These are phyloP conservation scores for Drosophila virilis DNA, from an alignment of 1,140 invertebrate genomes.

Conservation along the genomic window DNA sequence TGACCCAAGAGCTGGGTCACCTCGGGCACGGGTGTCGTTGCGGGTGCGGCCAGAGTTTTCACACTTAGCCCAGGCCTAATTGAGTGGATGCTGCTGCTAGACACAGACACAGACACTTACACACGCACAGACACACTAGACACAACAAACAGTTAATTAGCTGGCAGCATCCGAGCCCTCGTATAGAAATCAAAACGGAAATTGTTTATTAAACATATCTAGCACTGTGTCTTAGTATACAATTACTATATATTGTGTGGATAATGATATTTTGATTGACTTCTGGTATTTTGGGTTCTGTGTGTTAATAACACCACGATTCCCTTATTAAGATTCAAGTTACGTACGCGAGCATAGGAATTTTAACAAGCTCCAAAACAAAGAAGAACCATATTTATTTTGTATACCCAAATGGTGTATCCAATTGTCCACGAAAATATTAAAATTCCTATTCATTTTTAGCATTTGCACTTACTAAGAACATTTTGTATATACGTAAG, in stretches of 20 bases:
- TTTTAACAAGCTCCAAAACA: not conserved
- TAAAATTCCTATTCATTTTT: no score
- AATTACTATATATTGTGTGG: constrained; percentile 36
- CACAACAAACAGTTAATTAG: constrained; percentile 48
- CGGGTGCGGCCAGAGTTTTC: constrained; percentile 52
- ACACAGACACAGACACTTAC: constrained; percentile 15
- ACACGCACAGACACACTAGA: not conserved
- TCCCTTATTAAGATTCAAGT: constrained; percentile 30
- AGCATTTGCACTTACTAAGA: no score
- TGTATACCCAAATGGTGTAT: no score
- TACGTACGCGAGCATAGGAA: constrained; percentile 29
- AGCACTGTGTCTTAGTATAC: constrained; percentile 32
- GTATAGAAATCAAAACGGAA: constrained; percentile 66
- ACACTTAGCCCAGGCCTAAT: constrained; percentile 64
- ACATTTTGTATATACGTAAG: no score
- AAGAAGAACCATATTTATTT: no score
- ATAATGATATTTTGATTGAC: constrained; percentile 74
- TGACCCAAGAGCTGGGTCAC: not conserved
- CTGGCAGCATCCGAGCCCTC: constrained; percentile 28
- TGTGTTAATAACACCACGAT: constrained; percentile 39
- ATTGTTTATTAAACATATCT: constrained; percentile 79
- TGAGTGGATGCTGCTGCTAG: constrained; percentile 26
- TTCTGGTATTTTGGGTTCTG: constrained; percentile 44
- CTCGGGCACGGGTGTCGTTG: constrained; percentile 21
- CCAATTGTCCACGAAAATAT: no score